Percentiles rank a stretch among this genome's conserved stretches.
Evolutionary conservation across 2,888 invertebrate species (phyloP).

Genomic region (Dusona sp.): DNA sequence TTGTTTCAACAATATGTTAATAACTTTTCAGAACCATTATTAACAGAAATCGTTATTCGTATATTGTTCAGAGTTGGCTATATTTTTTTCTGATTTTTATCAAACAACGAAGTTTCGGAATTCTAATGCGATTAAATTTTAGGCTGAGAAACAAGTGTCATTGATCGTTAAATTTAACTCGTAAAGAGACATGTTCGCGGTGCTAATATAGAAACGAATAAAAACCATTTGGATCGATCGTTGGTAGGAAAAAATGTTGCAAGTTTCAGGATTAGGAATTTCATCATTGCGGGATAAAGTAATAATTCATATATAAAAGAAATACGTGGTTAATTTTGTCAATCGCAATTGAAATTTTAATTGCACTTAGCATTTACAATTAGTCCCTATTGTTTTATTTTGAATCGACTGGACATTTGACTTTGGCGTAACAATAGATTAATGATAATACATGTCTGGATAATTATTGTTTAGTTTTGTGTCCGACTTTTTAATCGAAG

Average conservation of each 20-base stretch:
- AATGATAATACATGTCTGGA: background rate
- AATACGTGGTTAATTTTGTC: background rate
- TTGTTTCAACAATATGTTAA: too few relatives aligned
- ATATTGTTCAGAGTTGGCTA: too few relatives aligned
- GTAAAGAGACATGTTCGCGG: too few relatives aligned
- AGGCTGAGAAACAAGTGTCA: too few relatives aligned
- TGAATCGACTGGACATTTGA: background rate
- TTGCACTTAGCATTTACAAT: conserved; percentile 1
- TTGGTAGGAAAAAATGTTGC: background rate
- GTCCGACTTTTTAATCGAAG: conserved; percentile 16
- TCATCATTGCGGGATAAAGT: background rate
- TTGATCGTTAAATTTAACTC: too few relatives aligned
- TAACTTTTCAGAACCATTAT: too few relatives aligned
- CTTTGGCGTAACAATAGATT: background rate
- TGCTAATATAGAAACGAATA: background rate
- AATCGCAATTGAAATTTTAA: background rate
- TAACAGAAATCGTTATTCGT: too few relatives aligned
- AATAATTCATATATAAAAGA: background rate
- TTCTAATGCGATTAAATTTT: background rate
- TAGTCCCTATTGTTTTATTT: background rate
- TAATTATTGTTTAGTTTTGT: background rate
- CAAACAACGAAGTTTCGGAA: background rate
- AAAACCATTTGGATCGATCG: too few relatives aligned
- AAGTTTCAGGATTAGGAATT: background rate
- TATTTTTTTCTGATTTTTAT: background rate